Percentiles rank a stretch among this genome's conserved stretches.
Conservation (phyloP, 2,888 invertebrate species). For the Agriopis leucophaearia region DNA sequence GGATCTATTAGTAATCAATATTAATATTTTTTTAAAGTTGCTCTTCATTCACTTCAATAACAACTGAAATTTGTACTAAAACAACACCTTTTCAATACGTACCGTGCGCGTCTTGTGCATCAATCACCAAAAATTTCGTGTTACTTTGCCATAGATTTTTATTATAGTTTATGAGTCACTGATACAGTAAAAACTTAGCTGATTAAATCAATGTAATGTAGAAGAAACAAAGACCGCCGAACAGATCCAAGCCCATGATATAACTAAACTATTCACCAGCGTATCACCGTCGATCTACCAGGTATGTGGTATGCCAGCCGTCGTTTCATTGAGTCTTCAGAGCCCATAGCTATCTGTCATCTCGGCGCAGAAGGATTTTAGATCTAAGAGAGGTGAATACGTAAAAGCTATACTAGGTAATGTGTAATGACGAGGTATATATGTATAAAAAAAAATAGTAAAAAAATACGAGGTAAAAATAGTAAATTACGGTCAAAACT, state of each 20-base stretch:
- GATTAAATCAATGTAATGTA: background rate
- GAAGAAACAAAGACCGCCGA: conserved; percentile 17
- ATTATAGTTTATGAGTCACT: too few species aligned
- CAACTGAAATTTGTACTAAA: too few species aligned
- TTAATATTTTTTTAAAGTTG: too few species aligned
- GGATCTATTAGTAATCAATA: too few species aligned
- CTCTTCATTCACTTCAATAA: too few species aligned
- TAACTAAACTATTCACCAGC: conserved; percentile 17
- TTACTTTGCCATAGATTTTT: too few species aligned
- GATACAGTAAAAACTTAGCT: background rate
- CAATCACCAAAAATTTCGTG: too few species aligned
- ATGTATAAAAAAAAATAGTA: too few species aligned
- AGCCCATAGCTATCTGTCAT: conserved; percentile 52
- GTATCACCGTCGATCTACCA: conserved; percentile 23
- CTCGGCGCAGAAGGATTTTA: conserved; percentile 19
- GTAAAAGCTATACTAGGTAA: background rate
- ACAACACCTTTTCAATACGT: too few species aligned
- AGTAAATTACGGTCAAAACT: too few species aligned
- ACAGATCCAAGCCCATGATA: conserved; percentile 17
- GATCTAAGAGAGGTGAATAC: background rate
- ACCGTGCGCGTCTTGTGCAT: too few species aligned
- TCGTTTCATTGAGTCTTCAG: conserved; percentile 37
- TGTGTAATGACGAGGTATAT: background rate
- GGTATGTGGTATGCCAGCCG: conserved; percentile 26
- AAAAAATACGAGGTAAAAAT: too few species aligned